phyloP scores from a whole-genome alignment of 2,797 vertebrate genomes.

The Heterohyrax brucei region DNA sequence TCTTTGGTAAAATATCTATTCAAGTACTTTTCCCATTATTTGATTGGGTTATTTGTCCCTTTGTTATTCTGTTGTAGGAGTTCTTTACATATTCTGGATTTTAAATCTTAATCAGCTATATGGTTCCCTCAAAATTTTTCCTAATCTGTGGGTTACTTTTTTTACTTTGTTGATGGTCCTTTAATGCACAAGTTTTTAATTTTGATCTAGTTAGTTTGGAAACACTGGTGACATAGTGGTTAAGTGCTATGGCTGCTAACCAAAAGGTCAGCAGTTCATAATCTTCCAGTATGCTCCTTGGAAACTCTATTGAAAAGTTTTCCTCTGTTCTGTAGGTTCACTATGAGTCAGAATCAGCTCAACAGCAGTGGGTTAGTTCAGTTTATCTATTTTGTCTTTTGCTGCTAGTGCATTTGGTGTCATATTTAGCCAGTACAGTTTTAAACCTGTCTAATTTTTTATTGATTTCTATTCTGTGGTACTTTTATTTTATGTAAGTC shows the following conservation, averaged over 20 bases:
- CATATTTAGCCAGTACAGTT: background rate
- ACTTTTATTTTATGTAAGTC: background rate
- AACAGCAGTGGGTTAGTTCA: background rate
- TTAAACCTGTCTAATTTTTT: slow-evolving; percentile 1
- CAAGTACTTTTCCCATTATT: background rate
- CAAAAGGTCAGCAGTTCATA: too few relatives aligned
- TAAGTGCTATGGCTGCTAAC: too few relatives aligned
- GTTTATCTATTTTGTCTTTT: background rate
- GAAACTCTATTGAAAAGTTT: too few relatives aligned
- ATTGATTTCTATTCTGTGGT: slow-evolving; percentile 23
- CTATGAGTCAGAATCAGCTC: too few relatives aligned
- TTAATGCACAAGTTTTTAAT: background rate
- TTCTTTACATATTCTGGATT: background rate
- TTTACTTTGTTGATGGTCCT: background rate
- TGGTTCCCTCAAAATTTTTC: background rate
- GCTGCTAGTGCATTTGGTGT: background rate
- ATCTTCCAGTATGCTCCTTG: too few relatives aligned
- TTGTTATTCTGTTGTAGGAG: background rate
- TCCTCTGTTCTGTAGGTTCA: too few relatives aligned
- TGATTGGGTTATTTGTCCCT: background rate
- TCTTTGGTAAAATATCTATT: background rate
- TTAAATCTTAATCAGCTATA: background rate
- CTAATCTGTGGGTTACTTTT: background rate
- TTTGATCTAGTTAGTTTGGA: background rate
- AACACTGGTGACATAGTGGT: too few relatives aligned